Evolutionary conservation across 2,888 invertebrate genomes (phyloP).

Genomic region (Campaea margaritaria): DNA sequence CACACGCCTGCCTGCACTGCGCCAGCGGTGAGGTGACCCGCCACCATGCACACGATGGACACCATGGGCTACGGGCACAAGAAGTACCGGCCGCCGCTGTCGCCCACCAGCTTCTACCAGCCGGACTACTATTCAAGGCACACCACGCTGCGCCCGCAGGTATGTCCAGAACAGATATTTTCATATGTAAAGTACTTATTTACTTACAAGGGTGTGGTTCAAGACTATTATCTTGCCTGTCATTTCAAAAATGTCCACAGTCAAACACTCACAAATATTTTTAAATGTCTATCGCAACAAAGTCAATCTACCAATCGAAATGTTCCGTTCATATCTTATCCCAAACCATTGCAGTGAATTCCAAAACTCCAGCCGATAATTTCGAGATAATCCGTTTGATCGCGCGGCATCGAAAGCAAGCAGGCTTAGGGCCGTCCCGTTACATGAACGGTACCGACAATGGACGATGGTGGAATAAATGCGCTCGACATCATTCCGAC

Average conservation of each 20-base stretch:
- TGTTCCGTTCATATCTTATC: slow-evolving; percentile 5
- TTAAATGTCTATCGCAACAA: neutral
- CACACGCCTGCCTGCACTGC: neutral
- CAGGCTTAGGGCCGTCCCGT: slow-evolving; percentile 73
- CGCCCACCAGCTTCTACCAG: slow-evolving; percentile 86
- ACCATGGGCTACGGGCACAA: slow-evolving; percentile 87
- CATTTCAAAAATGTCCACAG: neutral
- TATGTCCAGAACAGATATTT: slow-evolving; percentile 55
- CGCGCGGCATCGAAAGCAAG: slow-evolving; percentile 46
- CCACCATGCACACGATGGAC: slow-evolving; percentile 84
- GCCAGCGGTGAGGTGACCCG: slow-evolving; percentile 4
- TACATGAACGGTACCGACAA: slow-evolving; percentile 72
- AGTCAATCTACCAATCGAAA: neutral
- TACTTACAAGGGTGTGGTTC: no score
- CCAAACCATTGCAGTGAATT: slow-evolving; percentile 23
- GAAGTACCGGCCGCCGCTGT: slow-evolving; percentile 86
- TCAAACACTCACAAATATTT: neutral
- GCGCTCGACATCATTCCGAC: slow-evolving; percentile 49
- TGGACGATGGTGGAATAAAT: slow-evolving; percentile 63
- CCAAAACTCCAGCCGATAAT: slow-evolving; percentile 37
- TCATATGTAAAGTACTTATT: no score
- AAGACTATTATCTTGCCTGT: no score
- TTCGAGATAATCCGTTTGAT: slow-evolving; percentile 57
- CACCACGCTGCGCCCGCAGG: slow-evolving; percentile 81
- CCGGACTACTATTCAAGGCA: slow-evolving; percentile 82